These are phyloP conservation scores for Etheostoma cragini DNA, from an alignment of 2,113 vertebrate species.

Conservation along the genomic window DNA sequence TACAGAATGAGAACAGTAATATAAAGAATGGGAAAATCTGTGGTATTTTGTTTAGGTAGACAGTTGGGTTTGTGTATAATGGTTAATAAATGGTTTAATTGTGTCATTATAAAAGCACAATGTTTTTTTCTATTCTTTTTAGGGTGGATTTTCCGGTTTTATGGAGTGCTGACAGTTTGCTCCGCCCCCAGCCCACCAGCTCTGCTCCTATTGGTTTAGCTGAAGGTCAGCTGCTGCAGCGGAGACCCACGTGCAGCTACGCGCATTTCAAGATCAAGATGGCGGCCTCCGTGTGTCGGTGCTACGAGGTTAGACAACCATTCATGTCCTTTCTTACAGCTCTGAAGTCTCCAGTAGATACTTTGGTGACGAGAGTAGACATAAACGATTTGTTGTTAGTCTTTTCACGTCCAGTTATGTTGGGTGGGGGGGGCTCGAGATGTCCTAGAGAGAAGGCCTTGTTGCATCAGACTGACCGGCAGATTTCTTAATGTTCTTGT, in stretches of 20 bases:
- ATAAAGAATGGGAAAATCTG: too few relatives aligned
- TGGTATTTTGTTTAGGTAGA: too few relatives aligned
- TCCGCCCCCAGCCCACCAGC: conserved; percentile 26
- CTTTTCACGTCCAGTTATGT: not conserved
- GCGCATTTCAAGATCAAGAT: conserved; percentile 80
- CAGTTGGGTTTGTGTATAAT: too few relatives aligned
- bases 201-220: conserved; percentile 61
- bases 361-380: rapidly evolving
- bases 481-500: not conserved
- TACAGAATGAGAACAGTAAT: too few relatives aligned
- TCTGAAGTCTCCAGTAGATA: rapidly evolving
- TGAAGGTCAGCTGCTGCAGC: conserved; percentile 64
- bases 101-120: not conserved
- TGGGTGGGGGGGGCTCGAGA: not conserved
- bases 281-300: conserved; percentile 87
- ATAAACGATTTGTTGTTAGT: rapidly evolving
- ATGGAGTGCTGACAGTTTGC: conserved; percentile 21
- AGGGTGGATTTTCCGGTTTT: conserved; percentile 31
- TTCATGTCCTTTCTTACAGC: conserved; percentile 28
- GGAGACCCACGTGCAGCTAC: conserved; percentile 61
- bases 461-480: conserved; percentile 27
- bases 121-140: not conserved
- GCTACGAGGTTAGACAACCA: conserved; percentile 85
- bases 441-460: conserved; percentile 42
- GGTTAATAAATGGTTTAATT: too few relatives aligned